These are phyloP conservation scores for Allygus modestus DNA, from an alignment of 2,888 invertebrate species.

Conservation along the genomic window DNA sequence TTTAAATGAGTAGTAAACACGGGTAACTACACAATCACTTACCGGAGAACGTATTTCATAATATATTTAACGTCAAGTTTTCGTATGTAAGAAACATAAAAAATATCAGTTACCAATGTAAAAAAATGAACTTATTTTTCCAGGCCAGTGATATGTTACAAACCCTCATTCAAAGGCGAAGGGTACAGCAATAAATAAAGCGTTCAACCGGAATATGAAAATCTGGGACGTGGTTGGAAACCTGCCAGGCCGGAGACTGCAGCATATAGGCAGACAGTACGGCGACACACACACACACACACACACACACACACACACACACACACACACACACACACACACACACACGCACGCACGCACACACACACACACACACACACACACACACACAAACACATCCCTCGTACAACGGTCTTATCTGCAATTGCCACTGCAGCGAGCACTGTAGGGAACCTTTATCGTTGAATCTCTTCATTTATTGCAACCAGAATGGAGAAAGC, in stretches of 20 bases:
- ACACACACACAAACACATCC: no score
- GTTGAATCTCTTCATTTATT: background rate
- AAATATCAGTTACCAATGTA: no score
- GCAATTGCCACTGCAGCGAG: conserved; percentile 12
- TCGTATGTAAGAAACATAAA: no score
- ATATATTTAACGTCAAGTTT: no score
- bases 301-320: conserved; percentile 51
- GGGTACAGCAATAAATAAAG: conserved; percentile 36
- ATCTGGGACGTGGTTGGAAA: conserved; percentile 19
- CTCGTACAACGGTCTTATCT: background rate
- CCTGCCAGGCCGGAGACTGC: conserved; percentile 1
- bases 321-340: background rate
- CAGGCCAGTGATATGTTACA: background rate
- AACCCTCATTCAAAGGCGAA: background rate
- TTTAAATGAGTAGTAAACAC: no score
- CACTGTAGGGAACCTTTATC: conserved; percentile 2
- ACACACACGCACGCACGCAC: conserved; percentile 2
- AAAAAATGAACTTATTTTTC: background rate
- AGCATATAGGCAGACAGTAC: background rate
- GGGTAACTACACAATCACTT: no score
- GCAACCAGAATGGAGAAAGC: background rate
- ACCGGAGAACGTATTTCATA: no score
- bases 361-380: conserved; percentile 39
- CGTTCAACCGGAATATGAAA: conserved; percentile 48
- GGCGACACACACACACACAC: conserved; percentile 46